A percentile compares a stretch with the other conserved stretches of the same genome.
phyloP scores from a whole-genome alignment of 2,113 vertebrate species.

The Tiliqua scincoides region DNA sequence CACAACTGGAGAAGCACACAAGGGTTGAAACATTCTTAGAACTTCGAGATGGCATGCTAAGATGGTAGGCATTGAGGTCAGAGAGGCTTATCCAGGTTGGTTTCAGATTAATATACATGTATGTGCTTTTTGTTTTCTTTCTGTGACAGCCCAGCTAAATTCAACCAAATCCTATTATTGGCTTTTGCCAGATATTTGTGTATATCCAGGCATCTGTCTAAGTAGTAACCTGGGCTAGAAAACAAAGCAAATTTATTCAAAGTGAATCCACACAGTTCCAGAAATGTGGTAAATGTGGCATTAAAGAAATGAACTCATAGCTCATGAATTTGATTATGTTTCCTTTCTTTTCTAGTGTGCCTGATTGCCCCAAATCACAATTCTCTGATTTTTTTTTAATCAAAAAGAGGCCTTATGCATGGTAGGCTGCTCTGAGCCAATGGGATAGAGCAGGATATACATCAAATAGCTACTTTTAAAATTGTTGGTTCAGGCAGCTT shows the following conservation, averaged over 20 bases:
- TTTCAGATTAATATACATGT: not conserved
- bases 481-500: not conserved
- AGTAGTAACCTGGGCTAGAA: not conserved
- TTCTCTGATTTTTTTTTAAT: not conserved
- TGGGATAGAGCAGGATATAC: too few relatives aligned
- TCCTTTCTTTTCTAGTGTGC: not conserved
- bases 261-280: not conserved
- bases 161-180: not conserved
- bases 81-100: not conserved
- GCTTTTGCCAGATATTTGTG: slow-evolving; percentile 27
- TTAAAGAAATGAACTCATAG: not conserved
- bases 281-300: not conserved
- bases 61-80: not conserved
- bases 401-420: not conserved
- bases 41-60: not conserved
- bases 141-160: not conserved
- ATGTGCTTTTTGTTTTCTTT: not conserved
- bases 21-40: not conserved
- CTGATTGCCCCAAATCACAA: not conserved
- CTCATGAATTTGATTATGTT: not conserved
- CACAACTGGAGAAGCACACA: not conserved
- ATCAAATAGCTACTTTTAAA: not conserved
- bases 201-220: not conserved
- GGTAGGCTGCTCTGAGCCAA: too few relatives aligned
- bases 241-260: slow-evolving; percentile 17